These are phyloP conservation scores for Tetropium fuscum DNA, from an alignment of 2,888 invertebrate species.

Conservation along the genomic window DNA sequence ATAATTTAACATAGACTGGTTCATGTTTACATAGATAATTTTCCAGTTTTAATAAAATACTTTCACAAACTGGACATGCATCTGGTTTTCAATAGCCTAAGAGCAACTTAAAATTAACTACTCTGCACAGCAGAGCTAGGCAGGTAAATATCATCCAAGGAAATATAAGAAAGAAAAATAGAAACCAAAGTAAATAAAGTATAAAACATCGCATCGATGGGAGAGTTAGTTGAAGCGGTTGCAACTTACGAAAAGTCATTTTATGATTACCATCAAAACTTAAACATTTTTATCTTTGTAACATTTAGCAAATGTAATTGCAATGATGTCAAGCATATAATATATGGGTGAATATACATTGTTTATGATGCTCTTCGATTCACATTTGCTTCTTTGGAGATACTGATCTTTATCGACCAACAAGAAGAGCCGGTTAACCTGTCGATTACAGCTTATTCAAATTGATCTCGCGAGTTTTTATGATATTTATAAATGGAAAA, in stretches of 20 bases:
- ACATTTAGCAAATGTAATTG: too few species aligned
- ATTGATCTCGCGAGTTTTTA: constrained; percentile 89
- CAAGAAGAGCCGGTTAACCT: constrained; percentile 69
- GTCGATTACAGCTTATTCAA: constrained; percentile 76
- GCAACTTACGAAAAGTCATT: neutral
- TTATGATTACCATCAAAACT: neutral
- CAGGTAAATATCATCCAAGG: neutral
- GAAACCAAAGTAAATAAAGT: too few species aligned
- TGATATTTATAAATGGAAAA: constrained; percentile 58
- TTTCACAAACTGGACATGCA: neutral
- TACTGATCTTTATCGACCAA: neutral
- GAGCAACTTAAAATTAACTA: neutral
- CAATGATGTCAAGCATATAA: too few species aligned
- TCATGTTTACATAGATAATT: neutral
- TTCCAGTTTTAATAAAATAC: too few species aligned
- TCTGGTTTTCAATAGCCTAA: neutral
- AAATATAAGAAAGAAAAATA: too few species aligned
- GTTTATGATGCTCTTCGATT: too few species aligned
- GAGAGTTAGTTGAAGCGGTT: too few species aligned
- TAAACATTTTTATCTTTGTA: neutral
- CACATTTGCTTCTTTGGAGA: neutral
- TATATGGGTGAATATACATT: too few species aligned
- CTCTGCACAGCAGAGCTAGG: neutral
- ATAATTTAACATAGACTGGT: too few species aligned
- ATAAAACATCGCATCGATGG: too few species aligned